Percentiles rank a stretch among this genome's conserved stretches.
Conservation (phyloP, 2,797 vertebrate genomes). For the Todus mexicanus region DNA sequence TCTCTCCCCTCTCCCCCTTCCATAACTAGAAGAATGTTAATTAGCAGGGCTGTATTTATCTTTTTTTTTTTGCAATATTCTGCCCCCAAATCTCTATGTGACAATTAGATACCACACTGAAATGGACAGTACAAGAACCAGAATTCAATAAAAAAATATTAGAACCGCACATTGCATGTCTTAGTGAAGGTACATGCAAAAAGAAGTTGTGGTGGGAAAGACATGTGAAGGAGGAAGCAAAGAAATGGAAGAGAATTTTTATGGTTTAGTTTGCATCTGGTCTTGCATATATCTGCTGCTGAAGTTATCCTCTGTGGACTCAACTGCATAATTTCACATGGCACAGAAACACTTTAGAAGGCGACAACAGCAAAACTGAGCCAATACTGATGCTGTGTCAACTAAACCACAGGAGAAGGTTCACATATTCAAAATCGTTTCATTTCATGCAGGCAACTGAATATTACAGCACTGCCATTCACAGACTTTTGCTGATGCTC, state of each 20-base stretch:
- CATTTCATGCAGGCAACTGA: neutral
- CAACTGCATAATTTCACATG: neutral
- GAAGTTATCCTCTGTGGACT: neutral
- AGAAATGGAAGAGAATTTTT: neutral
- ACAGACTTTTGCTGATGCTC: neutral
- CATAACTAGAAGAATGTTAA: neutral
- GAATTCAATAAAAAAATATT: neutral
- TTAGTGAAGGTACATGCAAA: fast-evolving
- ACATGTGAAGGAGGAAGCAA: neutral
- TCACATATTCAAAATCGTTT: neutral
- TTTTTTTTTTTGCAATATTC: neutral
- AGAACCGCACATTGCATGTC: neutral
- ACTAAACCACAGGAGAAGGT: neutral
- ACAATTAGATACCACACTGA: neutral
- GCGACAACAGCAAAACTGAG: neutral
- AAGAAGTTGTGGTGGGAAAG: neutral
- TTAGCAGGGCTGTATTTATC: neutral
- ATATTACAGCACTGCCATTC: neutral
- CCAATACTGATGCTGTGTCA: neutral
- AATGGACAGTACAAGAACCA: neutral
- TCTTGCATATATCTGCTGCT: neutral
- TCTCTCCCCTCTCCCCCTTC: neutral
- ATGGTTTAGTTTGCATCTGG: neutral
- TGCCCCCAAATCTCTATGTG: neutral
- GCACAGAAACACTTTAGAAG: neutral